These are phyloP conservation scores for Bovichtus variegatus DNA, from an alignment of 2,797 vertebrate species.

Conservation along the genomic window DNA sequence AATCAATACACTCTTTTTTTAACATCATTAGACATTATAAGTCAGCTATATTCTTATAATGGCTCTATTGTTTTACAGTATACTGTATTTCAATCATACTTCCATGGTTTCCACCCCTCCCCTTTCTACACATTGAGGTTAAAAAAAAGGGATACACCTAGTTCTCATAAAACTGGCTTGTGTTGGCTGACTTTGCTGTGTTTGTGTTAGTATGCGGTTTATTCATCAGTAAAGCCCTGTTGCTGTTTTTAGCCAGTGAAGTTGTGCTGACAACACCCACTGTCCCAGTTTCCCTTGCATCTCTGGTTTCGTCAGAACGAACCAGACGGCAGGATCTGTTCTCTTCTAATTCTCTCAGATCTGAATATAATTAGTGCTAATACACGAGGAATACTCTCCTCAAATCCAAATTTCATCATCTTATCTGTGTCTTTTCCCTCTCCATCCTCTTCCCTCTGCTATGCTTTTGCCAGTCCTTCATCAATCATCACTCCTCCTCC, in stretches of 20 bases:
- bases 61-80: constrained; percentile 22
- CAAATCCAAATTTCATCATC: constrained; percentile 3
- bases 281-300: constrained; percentile 32
- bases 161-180: constrained; percentile 47
- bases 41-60: not conserved
- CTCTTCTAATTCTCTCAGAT: not conserved
- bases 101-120: constrained; percentile 20
- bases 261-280: constrained; percentile 57
- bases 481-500: constrained; percentile 14
- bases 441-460: not conserved
- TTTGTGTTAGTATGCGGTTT: constrained; percentile 49
- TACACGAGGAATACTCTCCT: not conserved
- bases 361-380: constrained; percentile 2
- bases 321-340: constrained; percentile 4
- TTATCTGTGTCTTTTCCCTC: not conserved
- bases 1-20: not conserved
- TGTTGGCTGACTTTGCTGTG: constrained; percentile 22
- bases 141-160: constrained; percentile 47
- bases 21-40: constrained; percentile 9
- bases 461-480: constrained; percentile 19
- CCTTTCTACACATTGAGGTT: constrained; percentile 23
- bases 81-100: constrained; percentile 16
- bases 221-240: constrained; percentile 33
- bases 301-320: constrained; percentile 2
- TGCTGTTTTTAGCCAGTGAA: constrained; percentile 42